These are phyloP conservation scores for Taenaris catops DNA, from an alignment of 2,888 invertebrate genomes.

Conservation along the genomic window DNA sequence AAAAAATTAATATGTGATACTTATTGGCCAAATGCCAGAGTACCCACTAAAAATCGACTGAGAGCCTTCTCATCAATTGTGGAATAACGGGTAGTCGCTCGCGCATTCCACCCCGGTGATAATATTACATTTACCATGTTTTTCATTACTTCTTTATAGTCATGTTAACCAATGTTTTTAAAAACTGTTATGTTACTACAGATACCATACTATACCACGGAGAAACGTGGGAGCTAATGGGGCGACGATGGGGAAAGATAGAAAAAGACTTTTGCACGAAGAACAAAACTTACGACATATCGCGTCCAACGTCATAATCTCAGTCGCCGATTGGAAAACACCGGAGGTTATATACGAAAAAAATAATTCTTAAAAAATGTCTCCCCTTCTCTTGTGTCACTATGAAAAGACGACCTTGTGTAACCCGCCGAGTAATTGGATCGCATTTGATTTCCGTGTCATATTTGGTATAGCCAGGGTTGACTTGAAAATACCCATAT, in stretches of 20 bases:
- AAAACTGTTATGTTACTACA: too few species aligned
- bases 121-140: too few species aligned
- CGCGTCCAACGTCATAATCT: slow-evolving; percentile 44
- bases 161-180: too few species aligned
- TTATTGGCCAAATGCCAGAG: too few species aligned
- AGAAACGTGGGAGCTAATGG: slow-evolving; percentile 99
- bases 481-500: neutral
- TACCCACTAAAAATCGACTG: too few species aligned
- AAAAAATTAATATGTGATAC: too few species aligned
- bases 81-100: too few species aligned
- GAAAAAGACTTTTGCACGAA: slow-evolving; percentile 98
- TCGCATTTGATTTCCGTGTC: slow-evolving; percentile 13
- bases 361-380: slow-evolving; percentile 3
- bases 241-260: slow-evolving; percentile 97
- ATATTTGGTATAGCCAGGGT: slow-evolving; percentile 10
- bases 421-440: slow-evolving; percentile 11
- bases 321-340: neutral
- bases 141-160: too few species aligned
- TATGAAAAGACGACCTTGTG: slow-evolving; percentile 11
- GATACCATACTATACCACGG: slow-evolving; percentile 97
- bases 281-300: slow-evolving; percentile 96
- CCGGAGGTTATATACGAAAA: slow-evolving; percentile 10
- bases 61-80: too few species aligned
- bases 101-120: too few species aligned
- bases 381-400: slow-evolving; percentile 11